Conservation (phyloP, 1,140 invertebrate species). For the Halesus radiatus region DNA sequence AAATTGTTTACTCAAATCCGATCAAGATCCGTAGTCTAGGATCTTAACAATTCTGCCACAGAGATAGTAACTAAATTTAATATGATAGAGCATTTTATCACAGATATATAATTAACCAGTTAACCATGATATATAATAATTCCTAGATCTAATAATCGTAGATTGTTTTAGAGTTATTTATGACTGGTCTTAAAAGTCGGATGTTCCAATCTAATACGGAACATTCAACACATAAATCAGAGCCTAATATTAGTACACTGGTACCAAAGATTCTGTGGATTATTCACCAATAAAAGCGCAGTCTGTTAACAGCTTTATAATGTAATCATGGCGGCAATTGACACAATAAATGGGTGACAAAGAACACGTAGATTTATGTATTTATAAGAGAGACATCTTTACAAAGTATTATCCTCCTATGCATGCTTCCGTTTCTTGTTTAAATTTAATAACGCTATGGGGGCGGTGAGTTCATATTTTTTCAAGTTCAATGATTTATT, state of each 20-base stretch:
- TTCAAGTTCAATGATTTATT: no score
- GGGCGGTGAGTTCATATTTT: no score
- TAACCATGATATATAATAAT: no score
- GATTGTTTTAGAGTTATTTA: neutral
- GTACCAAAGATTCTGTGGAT: slow-evolving; percentile 3
- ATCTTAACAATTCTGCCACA: no score
- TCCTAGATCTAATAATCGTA: no score
- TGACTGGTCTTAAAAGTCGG: neutral
- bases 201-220: neutral
- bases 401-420: neutral
- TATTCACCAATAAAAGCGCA: slow-evolving; percentile 37
- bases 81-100: no score
- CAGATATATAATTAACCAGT: no score
- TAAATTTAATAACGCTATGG: neutral
- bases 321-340: slow-evolving; percentile 42
- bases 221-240: slow-evolving; percentile 19
- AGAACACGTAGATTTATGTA: slow-evolving; percentile 21
- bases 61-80: no score
- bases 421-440: neutral
- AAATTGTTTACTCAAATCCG: no score
- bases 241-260: neutral
- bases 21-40: no score
- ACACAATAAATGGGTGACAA: slow-evolving; percentile 20
- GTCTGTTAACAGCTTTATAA: slow-evolving; percentile 39
- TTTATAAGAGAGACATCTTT: slow-evolving; percentile 9